These are phyloP conservation scores for Coturnix japonica DNA, from an alignment of 2,113 vertebrate species.

Conservation along the genomic window DNA sequence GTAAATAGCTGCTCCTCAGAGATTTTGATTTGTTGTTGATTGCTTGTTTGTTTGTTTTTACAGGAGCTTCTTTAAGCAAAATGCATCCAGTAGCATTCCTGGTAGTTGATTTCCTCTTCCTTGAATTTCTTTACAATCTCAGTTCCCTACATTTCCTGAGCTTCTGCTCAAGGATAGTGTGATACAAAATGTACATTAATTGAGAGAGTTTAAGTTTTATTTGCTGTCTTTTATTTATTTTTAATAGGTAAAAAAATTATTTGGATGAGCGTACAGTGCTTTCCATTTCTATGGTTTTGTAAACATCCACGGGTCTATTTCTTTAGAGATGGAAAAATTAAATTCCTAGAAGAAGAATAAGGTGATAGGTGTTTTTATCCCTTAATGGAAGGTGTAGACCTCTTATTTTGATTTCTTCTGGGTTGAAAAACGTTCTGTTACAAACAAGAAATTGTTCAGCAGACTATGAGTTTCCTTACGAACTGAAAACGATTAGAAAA, in stretches of 20 bases:
- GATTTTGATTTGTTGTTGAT: no score
- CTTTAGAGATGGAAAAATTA: rapidly evolving
- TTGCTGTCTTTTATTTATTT: rapidly evolving
- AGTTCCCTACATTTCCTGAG: rapidly evolving
- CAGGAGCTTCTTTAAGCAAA: not conserved
- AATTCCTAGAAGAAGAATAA: not conserved
- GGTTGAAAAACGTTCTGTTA: rapidly evolving
- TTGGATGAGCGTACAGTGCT: rapidly evolving
- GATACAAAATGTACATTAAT: rapidly evolving
- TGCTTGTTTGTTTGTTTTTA: not conserved
- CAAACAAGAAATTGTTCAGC: not conserved
- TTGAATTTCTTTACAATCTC: rapidly evolving
- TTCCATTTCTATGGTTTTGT: rapidly evolving
- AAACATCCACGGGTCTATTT: rapidly evolving
- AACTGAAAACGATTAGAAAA: not conserved
- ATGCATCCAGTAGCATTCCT: not conserved
- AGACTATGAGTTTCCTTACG: rapidly evolving
- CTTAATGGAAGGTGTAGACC: rapidly evolving
- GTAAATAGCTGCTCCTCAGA: rapidly evolving
- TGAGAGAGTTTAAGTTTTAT: rapidly evolving
- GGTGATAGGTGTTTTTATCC: rapidly evolving
- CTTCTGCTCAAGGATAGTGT: not conserved
- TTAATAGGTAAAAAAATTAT: rapidly evolving
- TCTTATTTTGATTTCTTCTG: rapidly evolving
- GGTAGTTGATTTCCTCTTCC: not conserved